Evolutionary conservation across 1,140 invertebrate species (phyloP), one percentile per base, ranked within the genome.

Genomic region (Saccostrea glomerata): DNA sequence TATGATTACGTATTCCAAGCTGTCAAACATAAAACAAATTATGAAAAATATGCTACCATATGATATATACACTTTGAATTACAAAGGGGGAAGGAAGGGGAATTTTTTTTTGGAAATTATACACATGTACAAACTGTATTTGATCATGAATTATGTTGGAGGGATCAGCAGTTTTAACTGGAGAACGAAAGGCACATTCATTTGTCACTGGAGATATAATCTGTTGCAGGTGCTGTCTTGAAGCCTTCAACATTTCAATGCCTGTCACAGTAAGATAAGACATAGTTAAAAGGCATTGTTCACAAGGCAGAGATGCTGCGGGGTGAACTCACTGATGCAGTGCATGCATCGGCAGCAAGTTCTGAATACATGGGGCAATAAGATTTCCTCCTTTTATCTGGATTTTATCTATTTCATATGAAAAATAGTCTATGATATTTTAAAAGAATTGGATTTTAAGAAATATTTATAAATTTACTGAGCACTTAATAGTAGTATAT

Each of bases 221-320:
- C 25, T 36, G 23, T 36, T 73, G 70, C 70, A 73, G 70, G 70
- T 73, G 70, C 70, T 73, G 70, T 73, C 70, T 73, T 73, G 70
- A 73, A 73, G 70, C 70, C 25, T 36, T 70, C 66, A 73, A 73
- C 25, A 73, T 63, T 63, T 63, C 60, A 63, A 17, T 30, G 70
- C 23, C 58, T 73, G 25, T 73, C 70, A 73, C 70, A 25, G 30
- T 73, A 23, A 73, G 70, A 73, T 73, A 73, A 73, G 70, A 73
- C 70, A 30, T 73, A 25, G 70, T 73, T 73, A 73, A 73, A 73
- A 73, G 25, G 70, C 70, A 73, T 73, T 73, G 70, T 73, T 73
- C 70, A 73, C 70, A 25, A 25, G 30, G 70, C 23, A 73, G 23
- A 73, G 70, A 73, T 73, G 25, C 70, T 73, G 70, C 23, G 36